A percentile compares a stretch with the other conserved stretches of the same genome.
These are phyloP conservation scores for Limnephilus marmoratus DNA, from an alignment of 2,888 invertebrate genomes.

Conservation along the genomic window DNA sequence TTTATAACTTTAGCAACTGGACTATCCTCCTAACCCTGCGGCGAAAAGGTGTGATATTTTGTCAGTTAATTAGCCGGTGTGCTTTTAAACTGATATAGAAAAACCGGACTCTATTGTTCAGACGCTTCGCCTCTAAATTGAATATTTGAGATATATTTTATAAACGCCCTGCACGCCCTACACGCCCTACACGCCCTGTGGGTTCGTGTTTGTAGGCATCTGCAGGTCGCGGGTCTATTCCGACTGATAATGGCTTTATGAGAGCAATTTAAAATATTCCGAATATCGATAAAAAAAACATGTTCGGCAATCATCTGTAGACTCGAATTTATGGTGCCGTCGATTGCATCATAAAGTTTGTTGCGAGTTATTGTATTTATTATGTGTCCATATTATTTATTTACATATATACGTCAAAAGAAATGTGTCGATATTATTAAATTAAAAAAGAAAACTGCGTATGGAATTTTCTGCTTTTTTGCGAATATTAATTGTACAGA, in stretches of 20 bases:
- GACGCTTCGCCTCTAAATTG: conserved; percentile 30
- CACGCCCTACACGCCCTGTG: conserved; percentile 12
- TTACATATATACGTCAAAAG: background rate
- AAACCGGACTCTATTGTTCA: background rate
- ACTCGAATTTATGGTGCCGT: background rate
- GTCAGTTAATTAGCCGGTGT: too few species aligned
- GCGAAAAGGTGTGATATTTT: too few species aligned
- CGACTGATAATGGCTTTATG: background rate
- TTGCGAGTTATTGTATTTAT: background rate
- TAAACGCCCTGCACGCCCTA: background rate
- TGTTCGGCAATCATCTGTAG: conserved; percentile 21
- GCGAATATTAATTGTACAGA: background rate
- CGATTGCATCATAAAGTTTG: background rate
- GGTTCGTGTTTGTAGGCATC: background rate
- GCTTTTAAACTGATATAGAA: background rate
- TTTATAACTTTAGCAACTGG: too few species aligned
- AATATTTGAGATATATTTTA: conserved; percentile 42
- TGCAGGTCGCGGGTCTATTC: background rate
- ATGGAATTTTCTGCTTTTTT: background rate
- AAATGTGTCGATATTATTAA: background rate
- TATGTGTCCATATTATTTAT: background rate
- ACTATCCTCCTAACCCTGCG: too few species aligned
- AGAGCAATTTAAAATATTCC: conserved; percentile 34
- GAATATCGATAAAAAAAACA: conserved; percentile 27
- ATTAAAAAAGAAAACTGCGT: background rate